Conservation (phyloP, 37 sponge, comb jelly and placozoan genomes). For the Cliona cf. orientalis region DNA sequence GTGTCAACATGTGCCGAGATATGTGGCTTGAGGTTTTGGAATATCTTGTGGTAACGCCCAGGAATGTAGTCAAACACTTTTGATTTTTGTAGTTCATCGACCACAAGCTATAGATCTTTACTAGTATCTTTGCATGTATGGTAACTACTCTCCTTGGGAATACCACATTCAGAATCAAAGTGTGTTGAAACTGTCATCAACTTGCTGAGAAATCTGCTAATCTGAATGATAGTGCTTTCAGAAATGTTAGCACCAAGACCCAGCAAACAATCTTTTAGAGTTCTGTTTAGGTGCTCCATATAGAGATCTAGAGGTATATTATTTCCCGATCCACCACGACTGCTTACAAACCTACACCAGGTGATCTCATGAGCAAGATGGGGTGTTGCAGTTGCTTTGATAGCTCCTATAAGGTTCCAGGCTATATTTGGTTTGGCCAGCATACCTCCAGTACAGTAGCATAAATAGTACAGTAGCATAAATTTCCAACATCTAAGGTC, state of each 20-base stretch:
- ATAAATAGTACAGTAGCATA: no score
- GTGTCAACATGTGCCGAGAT: neutral
- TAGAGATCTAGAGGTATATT: constrained; percentile 57
- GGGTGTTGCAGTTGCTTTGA: constrained; percentile 44
- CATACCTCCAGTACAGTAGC: constrained; percentile 29
- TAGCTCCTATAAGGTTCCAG: constrained; percentile 15
- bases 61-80: constrained; percentile 50
- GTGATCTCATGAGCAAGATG: constrained; percentile 36
- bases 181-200: constrained; percentile 8
- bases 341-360: constrained; percentile 43
- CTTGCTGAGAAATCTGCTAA: constrained; percentile 16
- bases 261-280: constrained; percentile 37
- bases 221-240: constrained; percentile 23
- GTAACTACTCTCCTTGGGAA: neutral
- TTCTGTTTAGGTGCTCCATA: constrained; percentile 51
- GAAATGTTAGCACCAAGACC: constrained; percentile 58
- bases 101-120: constrained; percentile 22
- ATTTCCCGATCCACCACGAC: constrained; percentile 14
- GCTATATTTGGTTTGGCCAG: constrained; percentile 40
- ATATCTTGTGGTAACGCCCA: constrained; percentile 28
- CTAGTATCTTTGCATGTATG: constrained; percentile 7
- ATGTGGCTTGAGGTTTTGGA: constrained; percentile 21
- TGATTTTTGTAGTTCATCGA: constrained; percentile 16
- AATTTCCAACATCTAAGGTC: constrained; percentile 59
- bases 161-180: constrained; percentile 27